Evolutionary conservation across 1,140 invertebrate genomes (phyloP).

Genomic region (Stegodyphus dumicola): DNA sequence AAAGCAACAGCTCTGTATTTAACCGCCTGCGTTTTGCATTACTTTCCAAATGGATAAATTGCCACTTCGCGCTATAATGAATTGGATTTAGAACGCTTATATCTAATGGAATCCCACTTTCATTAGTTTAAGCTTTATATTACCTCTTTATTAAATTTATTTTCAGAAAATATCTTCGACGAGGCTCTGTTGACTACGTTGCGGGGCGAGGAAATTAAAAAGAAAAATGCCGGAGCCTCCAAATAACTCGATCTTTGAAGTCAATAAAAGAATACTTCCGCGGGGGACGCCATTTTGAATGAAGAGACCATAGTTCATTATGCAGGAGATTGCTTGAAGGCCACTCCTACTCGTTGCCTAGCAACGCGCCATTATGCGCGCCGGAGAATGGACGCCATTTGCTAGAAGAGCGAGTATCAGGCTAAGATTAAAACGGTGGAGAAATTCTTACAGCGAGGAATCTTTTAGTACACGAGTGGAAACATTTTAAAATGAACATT

Average conservation of each 20-base stretch:
- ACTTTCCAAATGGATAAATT: conserved; percentile 21
- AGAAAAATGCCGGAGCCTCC: background rate
- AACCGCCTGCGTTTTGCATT: background rate
- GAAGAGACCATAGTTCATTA: conserved; percentile 52
- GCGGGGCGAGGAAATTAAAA: background rate
- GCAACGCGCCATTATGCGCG: conserved; percentile 53
- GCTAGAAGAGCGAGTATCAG: conserved; percentile 13
- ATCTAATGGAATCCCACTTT: conserved; percentile 43
- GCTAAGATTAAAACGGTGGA: conserved; percentile 32
- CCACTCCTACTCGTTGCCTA: conserved; percentile 51
- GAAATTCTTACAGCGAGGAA: conserved; percentile 23
- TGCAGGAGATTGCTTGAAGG: conserved; percentile 59
- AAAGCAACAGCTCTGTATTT: background rate
- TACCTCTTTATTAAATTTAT: conserved; percentile 53
- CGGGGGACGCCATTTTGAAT: conserved; percentile 45
- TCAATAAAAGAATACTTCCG: conserved; percentile 49
- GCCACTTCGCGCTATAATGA: conserved; percentile 19
- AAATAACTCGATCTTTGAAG: conserved; percentile 42
- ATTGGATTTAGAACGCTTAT: conserved; percentile 42
- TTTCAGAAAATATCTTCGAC: conserved; percentile 8
- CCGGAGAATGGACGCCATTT: conserved; percentile 30
- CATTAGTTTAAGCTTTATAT: conserved; percentile 30
- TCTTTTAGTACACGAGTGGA: conserved; percentile 10
- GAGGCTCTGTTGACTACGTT: background rate
- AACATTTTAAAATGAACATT: conserved; percentile 55